Evolutionary conservation across 1,140 invertebrate genomes (phyloP), one percentile per base, ranked within the genome.

Genomic region (Chionoecetes opilio): DNA sequence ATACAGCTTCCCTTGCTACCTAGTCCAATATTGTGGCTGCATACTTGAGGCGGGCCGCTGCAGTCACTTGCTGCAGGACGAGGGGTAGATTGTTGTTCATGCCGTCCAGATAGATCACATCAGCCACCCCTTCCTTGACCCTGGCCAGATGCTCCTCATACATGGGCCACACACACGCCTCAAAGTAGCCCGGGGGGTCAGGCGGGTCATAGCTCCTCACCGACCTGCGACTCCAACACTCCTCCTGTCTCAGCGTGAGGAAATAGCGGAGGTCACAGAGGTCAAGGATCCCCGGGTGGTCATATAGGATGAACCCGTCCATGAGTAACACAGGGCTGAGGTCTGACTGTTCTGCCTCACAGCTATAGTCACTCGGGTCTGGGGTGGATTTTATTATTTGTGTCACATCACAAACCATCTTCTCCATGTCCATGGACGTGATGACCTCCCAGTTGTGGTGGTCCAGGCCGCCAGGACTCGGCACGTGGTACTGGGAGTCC

Each of bases 391-490:
- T 14, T 2, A 96, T 11, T 53, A 95, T 95, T 17, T 95, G 63
- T 11, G 97, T 34, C 6, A 98, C 96, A 96, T 98, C 98, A 5
- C 96, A 95, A 92, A 97, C 97, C 98, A 99, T 98, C 96, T 97
- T 97, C 0, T 98, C 97, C 98, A 98, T 98, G 97, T 99, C 98
- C 82, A 99, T 95, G 35, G 98, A 97, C 0, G 97, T 97, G 31
- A 98, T 96, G 2, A 98, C 97, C 96, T 99, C 98, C 97, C 98
- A 99, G 97, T 99, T 99, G 26, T 98, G 98, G 95, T 98, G 98
- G 96, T 98, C 98, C 14, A 99, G 96, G 90, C 98, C 97, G 32
- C 88, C 91, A 75, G 96, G 93, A 35, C 82, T 92, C 26, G 97
- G 97, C 89, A 98, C 97, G 96, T 99, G 98, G 0, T 98, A 97